Evolutionary conservation across 2,113 vertebrate species (phyloP), one percentile per base, ranked within the genome.

Genomic region (Jaculus jaculus): DNA sequence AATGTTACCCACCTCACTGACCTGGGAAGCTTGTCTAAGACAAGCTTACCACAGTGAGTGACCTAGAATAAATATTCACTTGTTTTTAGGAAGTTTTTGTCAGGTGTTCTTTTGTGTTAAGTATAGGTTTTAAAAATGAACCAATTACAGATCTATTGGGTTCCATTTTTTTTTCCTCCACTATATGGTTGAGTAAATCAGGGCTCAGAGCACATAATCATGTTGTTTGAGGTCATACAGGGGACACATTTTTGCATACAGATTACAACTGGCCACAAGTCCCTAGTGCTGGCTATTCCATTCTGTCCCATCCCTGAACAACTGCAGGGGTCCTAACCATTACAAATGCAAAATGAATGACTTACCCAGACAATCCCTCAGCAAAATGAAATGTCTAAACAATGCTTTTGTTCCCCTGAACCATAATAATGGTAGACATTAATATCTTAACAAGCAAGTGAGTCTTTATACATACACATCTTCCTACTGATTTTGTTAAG

Each of bases 331-430:
- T 51, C 26, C 42, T 15, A 30, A 15, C 32, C 21, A 10, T 80
- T 66, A 34, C 2, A 63, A 42, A 69, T 12, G 23, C n/a, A 34
- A 58, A 30, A 89, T 63, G 12, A 81, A 54, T 21, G n/a, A 47
- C 42, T 37, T 78, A 51, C 24, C 68, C 60, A 72, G 73, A 30
- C 63, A 13, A 66, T 84, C 87, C n/a, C 79, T 74, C 42, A 60
- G 63, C 86, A 39, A 58, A 37, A 65, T n/a, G 68, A 74, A 71
- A 63, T 85, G 18, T 37, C 51, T 82, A 16, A 81, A 24, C 63
- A 81, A 11, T 87, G 65, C 75, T 58, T 93, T 92, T 89, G 23
- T 93, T 92, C 61, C 91, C 32, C 34, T 61, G 37, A 92, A 15
- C 71, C 21, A 5, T 66, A 68, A 63, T 63, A 61, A 88, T 68